A percentile compares a stretch with the other conserved stretches of the same genome.
Evolutionary conservation across 2,888 invertebrate species (phyloP).

Genomic region (Caenorhabditis doughertyi): DNA sequence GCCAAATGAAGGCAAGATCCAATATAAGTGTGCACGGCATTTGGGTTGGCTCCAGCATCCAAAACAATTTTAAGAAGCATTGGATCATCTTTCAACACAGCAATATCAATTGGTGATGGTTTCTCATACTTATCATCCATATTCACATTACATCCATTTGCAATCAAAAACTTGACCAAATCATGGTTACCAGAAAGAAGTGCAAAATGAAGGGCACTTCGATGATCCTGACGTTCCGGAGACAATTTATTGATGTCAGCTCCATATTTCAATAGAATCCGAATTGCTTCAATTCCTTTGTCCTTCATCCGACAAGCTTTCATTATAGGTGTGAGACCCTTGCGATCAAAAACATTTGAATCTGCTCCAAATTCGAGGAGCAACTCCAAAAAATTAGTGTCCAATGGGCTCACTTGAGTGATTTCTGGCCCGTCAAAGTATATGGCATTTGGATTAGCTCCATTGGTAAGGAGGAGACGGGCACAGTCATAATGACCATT

Average conservation of each 20-base stretch:
- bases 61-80: slow-evolving; percentile 82
- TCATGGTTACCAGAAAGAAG: slow-evolving; percentile 89
- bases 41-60: slow-evolving; percentile 84
- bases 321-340: slow-evolving; percentile 93
- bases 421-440: slow-evolving; percentile 86
- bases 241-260: slow-evolving; percentile 92
- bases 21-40: slow-evolving; percentile 83
- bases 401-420: slow-evolving; percentile 89
- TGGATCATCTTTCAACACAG: slow-evolving; percentile 86
- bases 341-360: slow-evolving; percentile 91
- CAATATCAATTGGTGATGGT: slow-evolving; percentile 91
- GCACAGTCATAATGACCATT: slow-evolving; percentile 85
- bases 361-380: slow-evolving; percentile 91
- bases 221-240: slow-evolving; percentile 91
- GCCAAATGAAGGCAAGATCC: slow-evolving; percentile 84
- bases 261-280: slow-evolving; percentile 85
- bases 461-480: slow-evolving; percentile 88
- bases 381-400: slow-evolving; percentile 88
- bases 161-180: slow-evolving; percentile 88
- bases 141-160: slow-evolving; percentile 89
- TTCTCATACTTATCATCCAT: slow-evolving; percentile 86
- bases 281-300: slow-evolving; percentile 87
- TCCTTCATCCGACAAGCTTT: slow-evolving; percentile 90
- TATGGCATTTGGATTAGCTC: slow-evolving; percentile 93
- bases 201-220: slow-evolving; percentile 93